These are phyloP conservation scores for Bos taurus DNA, from an alignment of 2,113 vertebrate species.

Conservation along the genomic window DNA sequence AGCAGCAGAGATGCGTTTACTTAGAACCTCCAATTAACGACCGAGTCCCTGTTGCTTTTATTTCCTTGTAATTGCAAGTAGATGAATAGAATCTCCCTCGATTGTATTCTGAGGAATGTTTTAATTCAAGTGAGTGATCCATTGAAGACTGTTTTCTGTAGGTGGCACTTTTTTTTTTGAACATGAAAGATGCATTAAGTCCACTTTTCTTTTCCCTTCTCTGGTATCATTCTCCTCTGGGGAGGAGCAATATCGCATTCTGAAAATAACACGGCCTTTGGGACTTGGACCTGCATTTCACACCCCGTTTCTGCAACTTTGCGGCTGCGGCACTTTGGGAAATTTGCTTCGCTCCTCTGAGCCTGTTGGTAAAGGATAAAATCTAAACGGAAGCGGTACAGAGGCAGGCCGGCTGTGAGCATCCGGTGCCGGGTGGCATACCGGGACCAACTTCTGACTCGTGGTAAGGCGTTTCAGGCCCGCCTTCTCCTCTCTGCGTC, in stretches of 20 bases:
- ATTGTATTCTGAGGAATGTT: background rate
- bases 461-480: rapidly evolving
- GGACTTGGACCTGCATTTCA: background rate
- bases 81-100: no score
- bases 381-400: background rate
- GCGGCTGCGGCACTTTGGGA: background rate
- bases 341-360: background rate
- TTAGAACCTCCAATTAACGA: background rate
- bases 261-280: background rate
- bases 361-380: background rate
- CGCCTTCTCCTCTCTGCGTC: background rate
- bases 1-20: background rate
- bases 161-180: background rate
- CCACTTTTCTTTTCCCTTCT: rapidly evolving
- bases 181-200: background rate
- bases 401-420: background rate
- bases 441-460: background rate
- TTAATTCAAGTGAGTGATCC: background rate
- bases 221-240: background rate
- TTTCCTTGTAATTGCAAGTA: background rate
- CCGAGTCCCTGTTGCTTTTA: background rate
- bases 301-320: background rate
- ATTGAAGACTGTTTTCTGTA: background rate
- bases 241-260: background rate
- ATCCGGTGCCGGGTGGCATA: background rate